These are phyloP conservation scores for Eupithecia centaureata DNA, from an alignment of 2,888 invertebrate genomes.

Conservation along the genomic window DNA sequence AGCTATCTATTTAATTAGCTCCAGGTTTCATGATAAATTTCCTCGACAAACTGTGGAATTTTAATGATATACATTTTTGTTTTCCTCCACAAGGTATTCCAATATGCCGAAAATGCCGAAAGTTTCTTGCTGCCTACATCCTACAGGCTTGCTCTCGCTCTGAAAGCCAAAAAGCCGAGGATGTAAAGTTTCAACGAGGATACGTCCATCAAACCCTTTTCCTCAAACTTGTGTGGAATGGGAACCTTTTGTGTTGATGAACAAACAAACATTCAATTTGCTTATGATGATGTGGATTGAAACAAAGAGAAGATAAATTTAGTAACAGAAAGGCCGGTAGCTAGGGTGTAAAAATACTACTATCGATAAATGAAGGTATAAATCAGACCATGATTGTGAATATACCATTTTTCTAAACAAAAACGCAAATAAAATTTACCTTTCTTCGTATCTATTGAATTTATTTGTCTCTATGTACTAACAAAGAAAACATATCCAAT, in stretches of 20 bases:
- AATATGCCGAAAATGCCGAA: neutral
- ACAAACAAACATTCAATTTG: constrained; percentile 45
- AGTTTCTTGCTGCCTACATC: constrained; percentile 5
- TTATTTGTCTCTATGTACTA: too few relatives aligned
- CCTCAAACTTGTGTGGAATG: constrained; percentile 35
- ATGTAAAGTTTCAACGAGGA: constrained; percentile 39
- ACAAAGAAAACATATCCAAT: too few relatives aligned
- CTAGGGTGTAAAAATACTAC: too few relatives aligned
- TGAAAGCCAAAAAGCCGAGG: constrained; percentile 37
- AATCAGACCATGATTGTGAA: too few relatives aligned
- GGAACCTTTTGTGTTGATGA: constrained; percentile 39
- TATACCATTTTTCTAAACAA: too few relatives aligned
- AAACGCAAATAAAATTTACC: too few relatives aligned
- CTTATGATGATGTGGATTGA: constrained; percentile 47
- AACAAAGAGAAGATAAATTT: constrained; percentile 40
- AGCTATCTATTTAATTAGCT: neutral
- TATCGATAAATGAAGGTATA: too few relatives aligned
- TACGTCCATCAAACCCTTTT: constrained; percentile 39
- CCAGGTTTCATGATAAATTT: neutral
- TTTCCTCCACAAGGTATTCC: neutral
- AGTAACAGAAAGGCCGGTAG: constrained; percentile 27
- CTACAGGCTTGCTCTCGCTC: constrained; percentile 16
- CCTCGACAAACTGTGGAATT: neutral
- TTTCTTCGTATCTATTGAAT: too few relatives aligned
- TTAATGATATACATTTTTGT: neutral